phyloP scores from a whole-genome alignment of 2,888 invertebrate genomes.

The Odiellus spinosus region DNA sequence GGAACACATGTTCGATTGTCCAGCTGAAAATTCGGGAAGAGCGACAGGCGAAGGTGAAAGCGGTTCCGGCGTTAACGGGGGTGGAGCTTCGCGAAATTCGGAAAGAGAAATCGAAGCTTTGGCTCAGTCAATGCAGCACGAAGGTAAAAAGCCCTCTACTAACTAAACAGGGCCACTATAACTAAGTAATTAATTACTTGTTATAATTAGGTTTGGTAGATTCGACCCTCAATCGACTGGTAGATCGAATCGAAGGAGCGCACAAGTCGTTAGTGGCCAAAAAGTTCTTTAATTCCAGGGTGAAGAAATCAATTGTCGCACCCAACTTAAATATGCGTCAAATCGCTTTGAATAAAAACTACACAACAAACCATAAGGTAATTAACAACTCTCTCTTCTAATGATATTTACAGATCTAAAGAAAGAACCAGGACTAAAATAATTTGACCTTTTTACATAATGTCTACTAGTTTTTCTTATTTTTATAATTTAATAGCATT shows the following conservation, averaged over 20 bases:
- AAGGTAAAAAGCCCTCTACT: constrained; percentile 30
- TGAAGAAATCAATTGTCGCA: constrained; percentile 21
- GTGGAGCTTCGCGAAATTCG: constrained; percentile 6
- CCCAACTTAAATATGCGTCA: too few species aligned
- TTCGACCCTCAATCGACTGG: not conserved
- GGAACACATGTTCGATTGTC: constrained; percentile 93
- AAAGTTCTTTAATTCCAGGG: constrained; percentile 48
- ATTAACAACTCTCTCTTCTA: too few species aligned
- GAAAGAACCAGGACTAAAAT: too few species aligned
- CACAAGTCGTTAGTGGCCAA: constrained; percentile 59
- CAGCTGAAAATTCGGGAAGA: constrained; percentile 30
- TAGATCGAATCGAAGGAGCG: constrained; percentile 28
- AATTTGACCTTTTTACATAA: too few species aligned
- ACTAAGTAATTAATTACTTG: constrained; percentile 24
- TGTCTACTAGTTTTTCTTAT: too few species aligned
- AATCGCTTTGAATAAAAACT: too few species aligned
- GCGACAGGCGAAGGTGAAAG: not conserved
- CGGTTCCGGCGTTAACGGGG: too few species aligned
- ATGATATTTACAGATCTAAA: too few species aligned
- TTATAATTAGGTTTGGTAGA: not conserved
- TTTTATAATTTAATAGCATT: too few species aligned
- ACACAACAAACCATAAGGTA: too few species aligned
- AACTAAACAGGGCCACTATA: constrained; percentile 50
- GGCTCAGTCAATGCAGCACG: constrained; percentile 27
- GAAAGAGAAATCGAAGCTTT: constrained; percentile 25